Conservation (phyloP, 2,113 vertebrate species). For the Geococcyx californianus region DNA sequence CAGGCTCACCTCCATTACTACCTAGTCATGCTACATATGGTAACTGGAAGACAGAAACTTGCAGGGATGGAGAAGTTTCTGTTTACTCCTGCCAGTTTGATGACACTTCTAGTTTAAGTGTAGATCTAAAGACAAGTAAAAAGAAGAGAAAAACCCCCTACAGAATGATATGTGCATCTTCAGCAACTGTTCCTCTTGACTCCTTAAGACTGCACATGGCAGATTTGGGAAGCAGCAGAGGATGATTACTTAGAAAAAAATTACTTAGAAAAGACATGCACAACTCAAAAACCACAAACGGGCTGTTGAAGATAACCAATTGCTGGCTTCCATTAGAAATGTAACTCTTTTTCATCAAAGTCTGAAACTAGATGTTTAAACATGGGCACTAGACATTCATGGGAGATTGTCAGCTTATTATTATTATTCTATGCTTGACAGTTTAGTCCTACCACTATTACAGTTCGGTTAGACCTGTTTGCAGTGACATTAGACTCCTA, state of each 20-base stretch:
- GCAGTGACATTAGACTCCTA: neutral
- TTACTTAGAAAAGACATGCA: neutral
- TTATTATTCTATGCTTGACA: neutral
- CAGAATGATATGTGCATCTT: neutral
- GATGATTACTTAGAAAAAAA: neutral
- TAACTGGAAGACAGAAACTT: neutral
- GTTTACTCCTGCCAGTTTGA: neutral
- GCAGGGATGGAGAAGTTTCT: neutral
- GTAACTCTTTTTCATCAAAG: neutral
- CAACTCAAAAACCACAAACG: neutral
- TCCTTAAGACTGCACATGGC: neutral
- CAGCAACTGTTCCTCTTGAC: neutral
- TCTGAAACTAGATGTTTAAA: neutral
- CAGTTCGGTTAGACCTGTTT: neutral
- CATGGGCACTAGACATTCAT: neutral
- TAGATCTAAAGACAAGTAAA: neutral
- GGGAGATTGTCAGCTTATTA: neutral
- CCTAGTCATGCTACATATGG: neutral
- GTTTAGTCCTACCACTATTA: neutral
- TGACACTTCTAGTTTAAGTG: neutral
- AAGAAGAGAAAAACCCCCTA: neutral
- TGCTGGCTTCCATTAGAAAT: neutral
- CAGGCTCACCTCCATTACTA: neutral
- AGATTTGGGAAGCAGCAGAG: neutral
- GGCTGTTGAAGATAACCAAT: neutral